Conservation (phyloP, 2,113 vertebrate species). For the Chroicocephalus ridibundus region DNA sequence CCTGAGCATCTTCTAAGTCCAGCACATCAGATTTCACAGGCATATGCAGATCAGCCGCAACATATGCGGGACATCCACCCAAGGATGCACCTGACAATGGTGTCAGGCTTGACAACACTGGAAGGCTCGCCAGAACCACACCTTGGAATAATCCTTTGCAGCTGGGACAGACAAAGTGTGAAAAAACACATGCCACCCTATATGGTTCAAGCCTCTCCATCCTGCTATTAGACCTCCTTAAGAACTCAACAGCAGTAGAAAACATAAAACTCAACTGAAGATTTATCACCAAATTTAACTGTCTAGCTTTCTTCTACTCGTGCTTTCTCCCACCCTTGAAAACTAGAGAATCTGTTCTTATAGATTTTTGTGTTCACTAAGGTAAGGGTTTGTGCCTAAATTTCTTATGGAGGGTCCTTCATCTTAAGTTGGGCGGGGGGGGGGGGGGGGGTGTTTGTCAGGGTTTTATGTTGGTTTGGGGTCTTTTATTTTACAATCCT, state of each 20-base stretch:
- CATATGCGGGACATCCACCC: not conserved
- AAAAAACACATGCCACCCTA: not conserved
- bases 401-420: not conserved
- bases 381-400: not conserved
- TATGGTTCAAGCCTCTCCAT: not conserved
- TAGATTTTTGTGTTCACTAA: not conserved
- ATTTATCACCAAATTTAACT: not conserved
- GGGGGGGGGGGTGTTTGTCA: no score
- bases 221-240: not conserved
- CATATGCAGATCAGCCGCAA: not conserved
- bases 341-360: not conserved
- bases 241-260: not conserved
- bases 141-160: not conserved
- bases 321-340: not conserved
- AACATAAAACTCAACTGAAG: not conserved
- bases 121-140: not conserved
- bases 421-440: not conserved
- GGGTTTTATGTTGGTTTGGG: not conserved
- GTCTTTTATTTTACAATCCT: not conserved
- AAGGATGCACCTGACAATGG: not conserved
- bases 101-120: not conserved
- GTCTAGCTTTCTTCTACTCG: not conserved
- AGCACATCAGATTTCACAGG: not conserved
- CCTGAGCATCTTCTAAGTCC: not conserved
- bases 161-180: not conserved